Conservation (phyloP, 1,140 invertebrate genomes). For the Lamellibrachia luymesi region DNA sequence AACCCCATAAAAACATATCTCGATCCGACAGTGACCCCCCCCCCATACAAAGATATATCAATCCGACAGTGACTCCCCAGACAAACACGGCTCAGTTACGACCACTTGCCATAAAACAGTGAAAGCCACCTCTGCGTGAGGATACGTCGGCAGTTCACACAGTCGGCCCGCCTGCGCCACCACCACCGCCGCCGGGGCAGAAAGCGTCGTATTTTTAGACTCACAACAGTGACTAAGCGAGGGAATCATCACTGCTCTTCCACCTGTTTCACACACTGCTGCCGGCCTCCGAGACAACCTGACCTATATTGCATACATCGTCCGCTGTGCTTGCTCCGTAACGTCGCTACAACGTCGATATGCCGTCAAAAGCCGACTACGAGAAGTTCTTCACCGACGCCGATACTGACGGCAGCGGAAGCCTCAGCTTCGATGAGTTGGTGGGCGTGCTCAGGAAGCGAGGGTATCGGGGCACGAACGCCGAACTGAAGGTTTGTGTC, state of each 20-base stretch:
- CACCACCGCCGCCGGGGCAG: not conserved
- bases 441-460: constrained; percentile 10
- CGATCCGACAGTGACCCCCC: too few relatives aligned
- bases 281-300: not conserved
- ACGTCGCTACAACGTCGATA: not conserved
- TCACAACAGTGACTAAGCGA: too few relatives aligned
- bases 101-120: too few relatives aligned
- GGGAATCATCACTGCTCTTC: not conserved
- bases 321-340: not conserved
- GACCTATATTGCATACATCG: not conserved
- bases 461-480: constrained; percentile 20
- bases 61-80: too few relatives aligned
- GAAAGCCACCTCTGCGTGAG: too few relatives aligned
- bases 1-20: too few relatives aligned
- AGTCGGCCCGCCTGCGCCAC: too few relatives aligned
- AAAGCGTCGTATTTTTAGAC: not conserved
- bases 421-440: constrained; percentile 22
- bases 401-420: constrained; percentile 23
- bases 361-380: constrained; percentile 12
- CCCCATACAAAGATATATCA: too few relatives aligned
- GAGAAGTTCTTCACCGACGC: constrained; percentile 23
- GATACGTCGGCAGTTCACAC: too few relatives aligned
- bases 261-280: not conserved
- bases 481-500: constrained; percentile 20
- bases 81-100: too few relatives aligned